Evolutionary conservation across 1,140 invertebrate species (phyloP), one percentile per base, ranked within the genome.

Genomic region (Cataglyphis hispanica): DNA sequence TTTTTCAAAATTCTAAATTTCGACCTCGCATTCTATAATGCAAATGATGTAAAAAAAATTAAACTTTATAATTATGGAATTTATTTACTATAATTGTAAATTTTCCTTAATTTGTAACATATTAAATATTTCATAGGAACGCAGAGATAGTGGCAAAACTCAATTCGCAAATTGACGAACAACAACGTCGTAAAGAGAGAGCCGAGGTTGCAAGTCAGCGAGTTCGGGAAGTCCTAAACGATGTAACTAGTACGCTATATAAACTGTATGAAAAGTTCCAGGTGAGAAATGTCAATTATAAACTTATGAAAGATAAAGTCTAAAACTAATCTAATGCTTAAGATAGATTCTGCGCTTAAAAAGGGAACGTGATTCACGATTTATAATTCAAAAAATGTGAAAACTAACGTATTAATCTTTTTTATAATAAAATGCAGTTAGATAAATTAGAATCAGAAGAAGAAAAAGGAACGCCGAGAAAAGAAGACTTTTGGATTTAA

Each of bases 81-180:
- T 34, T 7, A 72, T 53, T 0, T 7, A 3, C 31, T 31, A 10
- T 5, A 34, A 2, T 16, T 76, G 5, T 43, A 25, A 67, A 67
- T 1, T 31, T 31, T 0, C 13, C 7, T 64, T 8, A 66, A 78
- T 66, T 25, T 43, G 6, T 4, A 46, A 25, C 4, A 25, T 0
- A 8, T 25, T 67, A 34, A 50, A 81, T 67, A 66, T 63, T 86
- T 76, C 89, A 4, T 50, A 97, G 97, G 85, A 97, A 97, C 86
- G 96, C 97, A 70, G 97, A 97, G 86, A 95, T 97, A 87, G 94
- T 97, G 61, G 95, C 96, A 43, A 95, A 95, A 64, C 90, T 97
- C 1, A 97, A 97, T 91, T 89, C 91, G 3, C 94, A 95, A 85
- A 97, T 97, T 72, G 86, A 95, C 16, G 93, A 95, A 74, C 95